Evolutionary conservation across 1,140 invertebrate genomes (phyloP).

Genomic region (Sycophaga agraensis): DNA sequence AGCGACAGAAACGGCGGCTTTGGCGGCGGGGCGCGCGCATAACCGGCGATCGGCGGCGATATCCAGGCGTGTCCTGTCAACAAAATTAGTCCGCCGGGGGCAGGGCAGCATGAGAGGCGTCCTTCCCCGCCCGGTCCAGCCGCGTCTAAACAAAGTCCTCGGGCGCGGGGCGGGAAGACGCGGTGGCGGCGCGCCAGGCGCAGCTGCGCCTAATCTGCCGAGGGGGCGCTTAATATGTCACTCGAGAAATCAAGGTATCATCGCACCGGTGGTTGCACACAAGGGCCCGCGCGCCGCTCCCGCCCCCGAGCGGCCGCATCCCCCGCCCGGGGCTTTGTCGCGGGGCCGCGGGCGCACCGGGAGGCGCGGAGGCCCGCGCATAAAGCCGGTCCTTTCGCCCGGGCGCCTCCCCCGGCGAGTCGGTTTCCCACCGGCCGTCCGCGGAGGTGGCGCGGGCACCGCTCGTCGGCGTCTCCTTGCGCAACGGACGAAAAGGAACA

Average conservation of each 20-base stretch:
- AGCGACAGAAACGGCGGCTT: no score
- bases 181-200: constrained; percentile 9
- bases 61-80: constrained; percentile 5
- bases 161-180: background rate
- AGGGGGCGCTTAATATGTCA: constrained; percentile 52
- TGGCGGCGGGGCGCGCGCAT: background rate
- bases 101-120: background rate
- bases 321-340: no score
- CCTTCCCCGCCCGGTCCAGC: constrained; percentile 6
- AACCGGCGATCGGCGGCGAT: background rate
- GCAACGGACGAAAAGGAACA: no score
- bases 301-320: no score
- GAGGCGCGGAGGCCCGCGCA: no score
- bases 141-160: constrained; percentile 25
- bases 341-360: no score
- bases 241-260: constrained; percentile 59
- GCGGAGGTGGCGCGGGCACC: no score
- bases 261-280: constrained; percentile 56
- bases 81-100: constrained; percentile 10
- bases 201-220: constrained; percentile 26
- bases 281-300: constrained; percentile 40
- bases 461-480: no score
- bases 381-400: no score
- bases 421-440: no score
- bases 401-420: no score